Percentiles rank a stretch among this genome's conserved stretches.
phyloP scores from a whole-genome alignment of 2,113 vertebrate genomes.

The Centrocercus urophasianus region DNA sequence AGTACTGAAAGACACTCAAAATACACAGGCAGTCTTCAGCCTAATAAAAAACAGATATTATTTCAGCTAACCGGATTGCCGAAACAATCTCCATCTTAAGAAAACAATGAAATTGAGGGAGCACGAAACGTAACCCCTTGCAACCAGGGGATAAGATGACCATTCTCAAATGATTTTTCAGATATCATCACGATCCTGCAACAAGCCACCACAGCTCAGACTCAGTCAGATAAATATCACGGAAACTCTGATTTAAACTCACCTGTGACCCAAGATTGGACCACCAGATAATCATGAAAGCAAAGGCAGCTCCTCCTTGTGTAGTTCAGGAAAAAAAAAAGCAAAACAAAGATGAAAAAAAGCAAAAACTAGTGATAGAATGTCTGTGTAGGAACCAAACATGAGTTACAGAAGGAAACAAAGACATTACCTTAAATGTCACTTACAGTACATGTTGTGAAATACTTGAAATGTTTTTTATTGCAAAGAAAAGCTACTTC shows the following conservation, averaged over 20 bases:
- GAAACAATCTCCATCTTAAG: constrained; percentile 13
- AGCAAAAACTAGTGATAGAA: background rate
- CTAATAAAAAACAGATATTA: constrained; percentile 37
- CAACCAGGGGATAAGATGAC: background rate
- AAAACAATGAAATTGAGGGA: background rate
- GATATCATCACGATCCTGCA: constrained; percentile 9
- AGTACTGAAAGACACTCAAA: constrained; percentile 2
- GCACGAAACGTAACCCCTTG: background rate
- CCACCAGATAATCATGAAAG: constrained; percentile 5
- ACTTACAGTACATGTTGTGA: background rate
- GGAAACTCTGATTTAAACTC: constrained; percentile 32
- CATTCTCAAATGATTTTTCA: background rate
- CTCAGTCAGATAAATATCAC: constrained; percentile 25
- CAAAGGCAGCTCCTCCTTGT: background rate
- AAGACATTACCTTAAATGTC: background rate
- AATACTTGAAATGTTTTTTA: background rate
- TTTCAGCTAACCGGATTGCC: constrained; percentile 27
- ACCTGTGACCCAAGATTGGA: constrained; percentile 3
- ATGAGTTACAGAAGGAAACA: background rate
- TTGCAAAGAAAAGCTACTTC: background rate
- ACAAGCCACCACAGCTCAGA: background rate
- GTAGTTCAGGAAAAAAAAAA: background rate
- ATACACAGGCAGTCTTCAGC: constrained; percentile 10
- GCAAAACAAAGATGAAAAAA: background rate
- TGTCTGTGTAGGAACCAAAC: background rate